Evolutionary conservation across 2,797 vertebrate genomes (phyloP), one percentile per base, ranked within the genome.

Genomic region (Hybognathus amarus): DNA sequence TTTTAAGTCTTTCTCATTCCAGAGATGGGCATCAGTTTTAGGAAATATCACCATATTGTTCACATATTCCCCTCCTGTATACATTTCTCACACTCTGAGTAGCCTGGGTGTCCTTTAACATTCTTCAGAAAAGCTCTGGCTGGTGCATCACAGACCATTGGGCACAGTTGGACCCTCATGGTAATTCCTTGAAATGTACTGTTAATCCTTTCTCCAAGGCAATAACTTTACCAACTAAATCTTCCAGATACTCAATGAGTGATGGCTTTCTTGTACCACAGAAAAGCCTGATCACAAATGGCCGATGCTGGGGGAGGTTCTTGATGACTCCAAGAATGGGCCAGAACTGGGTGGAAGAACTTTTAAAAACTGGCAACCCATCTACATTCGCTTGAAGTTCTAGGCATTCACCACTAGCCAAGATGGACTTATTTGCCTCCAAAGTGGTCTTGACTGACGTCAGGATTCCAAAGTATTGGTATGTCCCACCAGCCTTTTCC

Each of bases 61-160:
- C 8, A 71, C 13, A 79, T 84, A 73, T 30, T 67, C 40, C 1
- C 70, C 82, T 63, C 82, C 22, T 61, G 45, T 10, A 61, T 11
- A 64, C 59, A 76, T 42, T 79, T 86, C 24, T 40, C 76, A 61
- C 77, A 79, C 12, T 68, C 50, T n/a, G 27, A 50, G 52, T 79
- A 79, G 30, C 83, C 77, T 17, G 68, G 33, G 54, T 79, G 83
- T 24, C 83, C 77, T 61, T 84, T 84, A 20, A 79, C 40, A 79
- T 64, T 71, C 63, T 79, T 63, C 13, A 84, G 20, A 79, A 84
- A 79, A 42, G 64, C 52, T 63, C 17, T 71, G 17, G 80, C 71
- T 75, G 42, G 66, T 69, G 33, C 66, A 70, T 69, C 69, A 27
- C 78, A 80, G 33, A 80, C 20, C 64, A 70, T 17, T n/a, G 47